A percentile compares a stretch with the other conserved stretches of the same genome.
These are phyloP conservation scores for Prosapia bicincta DNA, from an alignment of 2,888 invertebrate species.

Conservation along the genomic window DNA sequence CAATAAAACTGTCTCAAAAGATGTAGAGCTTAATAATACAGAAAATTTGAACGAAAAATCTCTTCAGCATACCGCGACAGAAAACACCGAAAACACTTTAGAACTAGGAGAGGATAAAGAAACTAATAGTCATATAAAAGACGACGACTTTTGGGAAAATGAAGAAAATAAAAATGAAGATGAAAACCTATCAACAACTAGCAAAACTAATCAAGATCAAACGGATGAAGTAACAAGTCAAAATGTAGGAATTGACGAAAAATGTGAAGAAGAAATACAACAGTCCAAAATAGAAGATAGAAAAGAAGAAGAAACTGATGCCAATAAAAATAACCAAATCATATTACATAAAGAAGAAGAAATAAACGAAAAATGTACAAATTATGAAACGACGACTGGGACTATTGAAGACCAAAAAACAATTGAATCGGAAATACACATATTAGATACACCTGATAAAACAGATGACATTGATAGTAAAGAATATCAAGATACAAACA, in stretches of 20 bases:
- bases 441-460: not conserved
- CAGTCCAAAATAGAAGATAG: not conserved
- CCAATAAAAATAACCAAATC: no score
- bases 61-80: not conserved
- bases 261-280: conserved; percentile 42
- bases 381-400: no score
- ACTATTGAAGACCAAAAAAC: not conserved
- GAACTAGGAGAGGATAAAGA: not conserved
- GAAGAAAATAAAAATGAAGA: conserved; percentile 47
- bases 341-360: no score
- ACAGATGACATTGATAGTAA: not conserved
- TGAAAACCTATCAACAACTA: conserved; percentile 51
- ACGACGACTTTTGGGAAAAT: conserved; percentile 42
- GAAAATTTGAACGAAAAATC: not conserved
- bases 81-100: not conserved
- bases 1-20: not conserved
- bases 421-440: not conserved
- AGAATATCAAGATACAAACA: not conserved
- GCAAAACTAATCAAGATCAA: conserved; percentile 45
- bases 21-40: not conserved
- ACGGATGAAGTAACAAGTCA: conserved; percentile 38
- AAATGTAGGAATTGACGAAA: conserved; percentile 46
- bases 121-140: conserved; percentile 39
- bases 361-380: no score
- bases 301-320: not conserved